Percentiles rank a stretch among this genome's conserved stretches.
These are phyloP conservation scores for Epizoanthus ramosus DNA, from an alignment of 92 coral and sea anemone species.

Conservation along the genomic window DNA sequence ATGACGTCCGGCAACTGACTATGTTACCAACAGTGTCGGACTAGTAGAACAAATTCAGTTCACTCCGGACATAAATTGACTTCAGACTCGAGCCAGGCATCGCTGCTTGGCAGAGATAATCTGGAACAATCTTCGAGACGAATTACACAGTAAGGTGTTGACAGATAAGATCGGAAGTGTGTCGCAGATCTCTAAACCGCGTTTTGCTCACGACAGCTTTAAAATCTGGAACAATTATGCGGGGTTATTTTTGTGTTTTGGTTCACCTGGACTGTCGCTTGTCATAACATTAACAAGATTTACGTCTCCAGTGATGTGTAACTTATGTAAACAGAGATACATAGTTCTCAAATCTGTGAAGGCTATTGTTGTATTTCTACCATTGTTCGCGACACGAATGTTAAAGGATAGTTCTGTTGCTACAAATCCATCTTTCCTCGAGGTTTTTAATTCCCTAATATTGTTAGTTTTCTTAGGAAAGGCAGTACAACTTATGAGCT, in stretches of 20 bases:
- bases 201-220: not conserved
- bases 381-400: not conserved
- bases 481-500: not conserved
- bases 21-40: not conserved
- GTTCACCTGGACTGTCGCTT: not conserved
- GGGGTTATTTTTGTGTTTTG: not conserved
- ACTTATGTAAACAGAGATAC: constrained; percentile 17
- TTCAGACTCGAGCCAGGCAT: constrained; percentile 8
- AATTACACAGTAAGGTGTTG: constrained; percentile 4
- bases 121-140: constrained; percentile 26
- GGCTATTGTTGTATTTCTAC: not conserved
- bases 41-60: not conserved
- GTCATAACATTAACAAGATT: constrained; percentile 12
- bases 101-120: not conserved
- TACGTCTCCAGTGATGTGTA: constrained; percentile 17
- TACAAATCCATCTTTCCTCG: not conserved
- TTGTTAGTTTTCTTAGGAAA: not conserved
- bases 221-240: not conserved
- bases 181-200: not conserved
- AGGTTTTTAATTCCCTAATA: not conserved
- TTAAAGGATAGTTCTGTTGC: constrained; percentile 22
- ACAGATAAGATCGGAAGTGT: not conserved
- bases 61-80: not conserved
- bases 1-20: not conserved
- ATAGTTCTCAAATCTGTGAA: not conserved